phyloP scores from a whole-genome alignment of 2,888 invertebrate species.

The Eilema caniola region DNA sequence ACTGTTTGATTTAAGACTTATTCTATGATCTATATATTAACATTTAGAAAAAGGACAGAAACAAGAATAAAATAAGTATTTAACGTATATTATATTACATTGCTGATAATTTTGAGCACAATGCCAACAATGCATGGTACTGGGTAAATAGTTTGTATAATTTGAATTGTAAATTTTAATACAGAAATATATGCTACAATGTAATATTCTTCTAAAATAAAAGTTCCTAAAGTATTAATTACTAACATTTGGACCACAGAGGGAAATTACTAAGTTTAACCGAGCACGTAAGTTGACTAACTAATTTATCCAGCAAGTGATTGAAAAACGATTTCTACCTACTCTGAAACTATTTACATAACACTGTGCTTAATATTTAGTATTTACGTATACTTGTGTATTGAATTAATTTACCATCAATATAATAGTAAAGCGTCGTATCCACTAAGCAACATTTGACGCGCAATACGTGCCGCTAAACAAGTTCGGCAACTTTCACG shows the following conservation, averaged over 20 bases:
- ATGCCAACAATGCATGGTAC: slow-evolving; percentile 25
- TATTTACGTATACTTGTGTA: not conserved
- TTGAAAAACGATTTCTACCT: not conserved
- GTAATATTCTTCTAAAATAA: slow-evolving; percentile 34
- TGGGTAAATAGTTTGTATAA: slow-evolving; percentile 35
- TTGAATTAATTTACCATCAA: slow-evolving; percentile 11
- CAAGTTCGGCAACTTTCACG: too few species aligned
- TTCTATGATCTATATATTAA: slow-evolving; percentile 45
- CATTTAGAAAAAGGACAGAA: slow-evolving; percentile 42
- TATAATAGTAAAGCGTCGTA: not conserved
- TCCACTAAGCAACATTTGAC: too few species aligned
- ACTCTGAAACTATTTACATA: slow-evolving; percentile 6
- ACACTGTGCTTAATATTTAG: slow-evolving; percentile 3
- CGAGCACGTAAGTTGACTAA: not conserved
- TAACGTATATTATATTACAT: slow-evolving; percentile 6
- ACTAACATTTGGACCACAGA: slow-evolving; percentile 68
- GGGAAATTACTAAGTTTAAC: slow-evolving; percentile 24
- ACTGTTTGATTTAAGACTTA: slow-evolving; percentile 29
- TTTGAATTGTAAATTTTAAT: slow-evolving; percentile 36
- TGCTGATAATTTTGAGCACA: slow-evolving; percentile 33
- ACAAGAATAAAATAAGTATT: slow-evolving; percentile 46
- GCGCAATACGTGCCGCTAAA: too few species aligned
- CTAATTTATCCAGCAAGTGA: not conserved
- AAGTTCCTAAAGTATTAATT: slow-evolving; percentile 49
- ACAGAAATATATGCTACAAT: slow-evolving; percentile 42